Evolutionary conservation across 2,797 vertebrate species (phyloP).

Genomic region (Euthynnus affinis): DNA sequence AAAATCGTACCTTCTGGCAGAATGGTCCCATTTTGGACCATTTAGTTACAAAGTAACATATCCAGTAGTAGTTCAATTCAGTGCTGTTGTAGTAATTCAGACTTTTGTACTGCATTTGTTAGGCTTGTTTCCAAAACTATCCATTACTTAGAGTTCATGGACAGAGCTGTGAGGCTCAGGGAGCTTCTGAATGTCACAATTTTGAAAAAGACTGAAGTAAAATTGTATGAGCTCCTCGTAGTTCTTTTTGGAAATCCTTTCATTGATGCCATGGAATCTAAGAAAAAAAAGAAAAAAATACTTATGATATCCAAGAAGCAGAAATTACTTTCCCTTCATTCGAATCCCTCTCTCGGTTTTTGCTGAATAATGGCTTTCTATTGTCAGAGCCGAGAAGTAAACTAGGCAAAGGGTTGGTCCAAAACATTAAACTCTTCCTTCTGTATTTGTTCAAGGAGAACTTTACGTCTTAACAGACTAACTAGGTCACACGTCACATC

Average conservation of each 20-base stretch:
- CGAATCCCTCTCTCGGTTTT: not conserved
- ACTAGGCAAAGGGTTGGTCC: not conserved
- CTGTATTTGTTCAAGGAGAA: not conserved
- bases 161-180: conserved; percentile 81
- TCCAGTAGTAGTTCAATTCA: not conserved
- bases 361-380: not conserved
- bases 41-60: not conserved
- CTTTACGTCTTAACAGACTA: conserved; percentile 4
- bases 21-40: not conserved
- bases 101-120: not conserved
- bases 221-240: conserved; percentile 91
- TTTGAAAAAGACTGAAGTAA: conserved; percentile 92
- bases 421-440: not conserved
- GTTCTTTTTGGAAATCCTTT: conserved; percentile 92
- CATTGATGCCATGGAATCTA: conserved; percentile 95
- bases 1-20: not conserved
- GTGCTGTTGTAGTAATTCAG: not conserved
- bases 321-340: not conserved
- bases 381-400: not conserved
- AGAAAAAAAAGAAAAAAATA: not conserved
- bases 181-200: conserved; percentile 86
- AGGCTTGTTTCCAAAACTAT: not conserved
- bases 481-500: conserved; percentile 21
- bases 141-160: conserved; percentile 89
- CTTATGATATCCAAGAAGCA: not conserved